Conservation (phyloP, 2,113 vertebrate species). For the Solea senegalensis region DNA sequence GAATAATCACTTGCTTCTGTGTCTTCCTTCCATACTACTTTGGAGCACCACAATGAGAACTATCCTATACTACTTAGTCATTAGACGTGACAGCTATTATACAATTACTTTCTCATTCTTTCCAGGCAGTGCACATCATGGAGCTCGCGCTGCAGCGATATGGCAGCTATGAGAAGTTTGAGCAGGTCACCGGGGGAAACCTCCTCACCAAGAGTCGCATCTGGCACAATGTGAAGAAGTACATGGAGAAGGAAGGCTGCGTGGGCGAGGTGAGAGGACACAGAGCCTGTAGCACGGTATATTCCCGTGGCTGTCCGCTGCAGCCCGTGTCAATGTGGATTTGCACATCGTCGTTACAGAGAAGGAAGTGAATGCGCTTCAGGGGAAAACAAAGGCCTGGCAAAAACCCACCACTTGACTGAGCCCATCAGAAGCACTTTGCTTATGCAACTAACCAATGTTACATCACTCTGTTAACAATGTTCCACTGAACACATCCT, state of each 20-base stretch:
- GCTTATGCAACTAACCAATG: constrained; percentile 30
- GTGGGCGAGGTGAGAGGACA: constrained; percentile 87
- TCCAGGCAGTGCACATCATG: constrained; percentile 91
- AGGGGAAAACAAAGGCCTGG: constrained; percentile 11
- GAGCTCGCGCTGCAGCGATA: constrained; percentile 88
- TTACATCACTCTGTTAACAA: constrained; percentile 46
- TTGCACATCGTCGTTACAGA: background rate
- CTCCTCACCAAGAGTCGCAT: constrained; percentile 89
- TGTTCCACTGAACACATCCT: constrained; percentile 29
- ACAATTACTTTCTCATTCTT: constrained; percentile 13
- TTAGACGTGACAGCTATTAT: background rate
- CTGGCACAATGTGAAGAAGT: constrained; percentile 89
- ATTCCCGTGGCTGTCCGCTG: constrained; percentile 3
- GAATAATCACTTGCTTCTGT: too few relatives aligned
- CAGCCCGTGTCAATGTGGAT: background rate
- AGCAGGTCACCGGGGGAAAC: constrained; percentile 90
- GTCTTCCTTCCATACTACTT: too few relatives aligned
- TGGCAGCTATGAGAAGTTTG: constrained; percentile 92
- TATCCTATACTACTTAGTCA: background rate
- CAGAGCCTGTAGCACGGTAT: background rate
- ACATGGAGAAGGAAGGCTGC: constrained; percentile 95
- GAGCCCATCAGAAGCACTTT: constrained; percentile 19
- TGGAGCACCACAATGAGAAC: too few relatives aligned
- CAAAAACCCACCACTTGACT: background rate
- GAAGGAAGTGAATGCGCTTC: constrained; percentile 6